phyloP scores from a whole-genome alignment of 2,113 vertebrate genomes.

The Hipposideros armiger region DNA sequence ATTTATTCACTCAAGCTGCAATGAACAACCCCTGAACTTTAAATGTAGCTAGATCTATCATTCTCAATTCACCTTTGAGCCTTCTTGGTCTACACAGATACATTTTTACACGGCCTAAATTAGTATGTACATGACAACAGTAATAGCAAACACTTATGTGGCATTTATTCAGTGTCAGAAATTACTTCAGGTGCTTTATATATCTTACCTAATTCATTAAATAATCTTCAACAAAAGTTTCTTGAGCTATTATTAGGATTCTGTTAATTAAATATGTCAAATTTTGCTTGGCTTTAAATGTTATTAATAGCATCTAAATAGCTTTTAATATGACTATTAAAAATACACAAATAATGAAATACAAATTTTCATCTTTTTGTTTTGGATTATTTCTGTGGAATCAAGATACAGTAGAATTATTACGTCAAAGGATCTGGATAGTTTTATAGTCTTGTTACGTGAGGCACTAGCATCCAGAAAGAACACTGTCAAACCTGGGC shows the following conservation, averaged over 20 bases:
- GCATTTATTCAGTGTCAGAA: conserved; percentile 31
- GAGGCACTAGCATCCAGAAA: not conserved
- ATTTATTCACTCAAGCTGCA: conserved; percentile 1
- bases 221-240: not conserved
- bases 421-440: not conserved
- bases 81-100: not conserved
- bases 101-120: not conserved
- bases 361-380: not conserved
- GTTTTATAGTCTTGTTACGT: not conserved
- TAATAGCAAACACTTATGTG: not conserved
- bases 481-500: not conserved
- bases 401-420: not conserved
- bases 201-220: conserved; percentile 43
- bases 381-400: not conserved
- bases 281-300: conserved; percentile 40
- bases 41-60: not conserved
- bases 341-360: not conserved
- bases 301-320: not conserved
- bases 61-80: not conserved
- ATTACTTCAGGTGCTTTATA: not conserved
- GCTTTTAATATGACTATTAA: conserved; percentile 36
- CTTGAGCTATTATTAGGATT: not conserved
- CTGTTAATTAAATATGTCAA: conserved; percentile 18
- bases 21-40: not conserved
- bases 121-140: not conserved